Base-by-base conservation (phyloP, 1,140 invertebrate genomes). In the Meloidogyne floridensis region DNA sequence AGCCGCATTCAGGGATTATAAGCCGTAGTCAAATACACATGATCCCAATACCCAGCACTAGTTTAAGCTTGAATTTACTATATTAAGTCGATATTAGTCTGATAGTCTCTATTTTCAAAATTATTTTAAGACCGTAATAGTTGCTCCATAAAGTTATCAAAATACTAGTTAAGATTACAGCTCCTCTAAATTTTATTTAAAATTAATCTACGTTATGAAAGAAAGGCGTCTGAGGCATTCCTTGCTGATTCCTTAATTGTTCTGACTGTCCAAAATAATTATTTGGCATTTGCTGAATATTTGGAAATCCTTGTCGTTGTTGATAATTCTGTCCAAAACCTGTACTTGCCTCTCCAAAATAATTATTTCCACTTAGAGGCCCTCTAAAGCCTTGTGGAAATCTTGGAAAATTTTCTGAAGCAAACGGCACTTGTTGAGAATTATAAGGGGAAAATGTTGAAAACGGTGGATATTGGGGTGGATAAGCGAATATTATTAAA, bases 361-460 rank as follows among this genome's bases (percentile, higher is more conserved):
- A 65, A 65, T 65, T 65, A 65, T 65, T 65, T 18, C 59, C 59
- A 65, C n/a, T 65, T 65, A 65, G n/a, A 6, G 59, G 59, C 59
- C n/a, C n/a, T 65, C 59, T 65, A 65, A 65, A 65, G 5, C 13
- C 59, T n/a, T 65, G 59, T 6, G n/a, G n/a, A n/a, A 65, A 65
- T n/a, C n/a, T 65, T 65, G 10, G 56, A 59, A 15, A 59, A n/a
- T 65, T n/a, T 18, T 65, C 59, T 65, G 2, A 15, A n/a, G n/a
- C 2, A n/a, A 65, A 65, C 5, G 59, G n/a, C 3, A 18, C 3
- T 15, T 65, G 59, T 65, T n/a, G 59, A 18, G 15, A 8, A 6
- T 65, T 5, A 11, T n/a, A n/a, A 65, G 15, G 15, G 7, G 15
- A 18, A n/a, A n/a, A n/a, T 1, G 13, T 0, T n/a, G 15, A n/a